Evolutionary conservation across 2,797 vertebrate species (phyloP).

Genomic region (Notolabrus celidotus): DNA sequence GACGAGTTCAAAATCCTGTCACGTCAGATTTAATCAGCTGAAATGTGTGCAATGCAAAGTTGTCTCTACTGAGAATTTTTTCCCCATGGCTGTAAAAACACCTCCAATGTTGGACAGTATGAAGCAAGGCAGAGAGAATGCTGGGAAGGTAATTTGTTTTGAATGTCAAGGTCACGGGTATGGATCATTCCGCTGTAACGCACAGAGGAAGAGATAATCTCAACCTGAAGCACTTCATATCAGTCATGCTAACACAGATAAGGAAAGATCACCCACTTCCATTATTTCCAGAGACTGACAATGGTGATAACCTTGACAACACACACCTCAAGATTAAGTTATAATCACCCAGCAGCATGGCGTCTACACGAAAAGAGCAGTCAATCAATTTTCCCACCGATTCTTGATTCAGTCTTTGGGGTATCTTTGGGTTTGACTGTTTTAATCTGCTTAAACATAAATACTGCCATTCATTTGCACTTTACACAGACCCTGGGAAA

Average conservation of each 20-base stretch:
- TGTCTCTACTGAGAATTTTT: slow-evolving; percentile 34
- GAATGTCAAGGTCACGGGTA: slow-evolving; percentile 54
- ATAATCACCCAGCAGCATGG: slow-evolving; percentile 13
- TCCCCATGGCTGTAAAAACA: slow-evolving; percentile 46
- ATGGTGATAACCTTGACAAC: slow-evolving; percentile 63
- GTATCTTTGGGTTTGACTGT: background rate
- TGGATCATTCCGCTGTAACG: slow-evolving; percentile 47
- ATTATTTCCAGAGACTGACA: slow-evolving; percentile 11
- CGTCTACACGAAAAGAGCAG: background rate
- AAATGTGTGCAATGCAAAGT: slow-evolving; percentile 31
- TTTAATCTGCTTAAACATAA: slow-evolving; percentile 2
- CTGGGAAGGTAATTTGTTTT: slow-evolving; percentile 55
- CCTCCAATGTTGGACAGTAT: slow-evolving; percentile 25
- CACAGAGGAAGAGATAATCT: slow-evolving; percentile 50
- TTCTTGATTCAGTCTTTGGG: slow-evolving; percentile 1
- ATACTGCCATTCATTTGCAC: slow-evolving; percentile 20
- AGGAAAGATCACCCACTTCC: slow-evolving; percentile 8
- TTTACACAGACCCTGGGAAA: slow-evolving; percentile 36
- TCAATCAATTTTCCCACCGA: slow-evolving; percentile 4
- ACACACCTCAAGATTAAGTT: slow-evolving; percentile 33
- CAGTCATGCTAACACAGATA: slow-evolving; percentile 56
- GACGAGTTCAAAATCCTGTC: slow-evolving; percentile 37
- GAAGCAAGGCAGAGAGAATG: slow-evolving; percentile 18
- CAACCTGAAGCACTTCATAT: slow-evolving; percentile 41
- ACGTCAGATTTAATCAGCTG: slow-evolving; percentile 48